Percentiles rank a stretch among this genome's conserved stretches.
Conservation (phyloP, 1,140 invertebrate genomes). For the Trichomalopsis sarcophagae region DNA sequence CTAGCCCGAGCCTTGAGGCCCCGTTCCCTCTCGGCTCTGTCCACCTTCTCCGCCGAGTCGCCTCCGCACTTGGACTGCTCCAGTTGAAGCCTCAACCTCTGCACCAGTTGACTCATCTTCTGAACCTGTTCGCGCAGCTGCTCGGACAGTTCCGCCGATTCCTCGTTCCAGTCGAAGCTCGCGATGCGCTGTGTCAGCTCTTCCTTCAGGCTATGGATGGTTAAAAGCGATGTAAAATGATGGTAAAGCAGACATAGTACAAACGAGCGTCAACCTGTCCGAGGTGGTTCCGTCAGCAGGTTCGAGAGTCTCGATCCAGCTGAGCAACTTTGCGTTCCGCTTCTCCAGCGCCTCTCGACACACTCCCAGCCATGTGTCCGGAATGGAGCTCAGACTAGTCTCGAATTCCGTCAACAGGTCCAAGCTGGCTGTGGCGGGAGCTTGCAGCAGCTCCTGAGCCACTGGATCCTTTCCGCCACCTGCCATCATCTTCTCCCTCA, state of each 20-base stretch:
- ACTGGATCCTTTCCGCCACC: slow-evolving; percentile 63
- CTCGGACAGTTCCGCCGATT: background rate
- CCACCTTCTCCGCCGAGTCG: background rate
- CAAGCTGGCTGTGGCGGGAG: slow-evolving; percentile 41
- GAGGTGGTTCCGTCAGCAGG: background rate
- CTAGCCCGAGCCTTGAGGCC: background rate
- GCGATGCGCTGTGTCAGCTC: background rate
- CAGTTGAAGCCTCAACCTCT: background rate
- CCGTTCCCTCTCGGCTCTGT: background rate
- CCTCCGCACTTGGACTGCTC: background rate
- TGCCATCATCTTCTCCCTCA: slow-evolving; percentile 62
- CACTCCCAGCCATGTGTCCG: slow-evolving; percentile 45
- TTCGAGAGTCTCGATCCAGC: background rate
- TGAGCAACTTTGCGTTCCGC: slow-evolving; percentile 28
- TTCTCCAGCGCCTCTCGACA: slow-evolving; percentile 55
- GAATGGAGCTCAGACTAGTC: slow-evolving; percentile 50
- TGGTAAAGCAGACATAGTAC: too few relatives aligned
- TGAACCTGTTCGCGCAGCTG: slow-evolving; percentile 4
- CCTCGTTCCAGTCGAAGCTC: background rate
- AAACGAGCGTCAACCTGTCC: background rate
- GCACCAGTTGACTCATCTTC: background rate
- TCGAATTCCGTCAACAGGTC: slow-evolving; percentile 53
- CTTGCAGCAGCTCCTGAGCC: slow-evolving; percentile 53
- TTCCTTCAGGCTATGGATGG: background rate
- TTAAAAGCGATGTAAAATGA: too few relatives aligned